phyloP scores from a whole-genome alignment of 2,888 invertebrate species.

The Agrotis puta region DNA sequence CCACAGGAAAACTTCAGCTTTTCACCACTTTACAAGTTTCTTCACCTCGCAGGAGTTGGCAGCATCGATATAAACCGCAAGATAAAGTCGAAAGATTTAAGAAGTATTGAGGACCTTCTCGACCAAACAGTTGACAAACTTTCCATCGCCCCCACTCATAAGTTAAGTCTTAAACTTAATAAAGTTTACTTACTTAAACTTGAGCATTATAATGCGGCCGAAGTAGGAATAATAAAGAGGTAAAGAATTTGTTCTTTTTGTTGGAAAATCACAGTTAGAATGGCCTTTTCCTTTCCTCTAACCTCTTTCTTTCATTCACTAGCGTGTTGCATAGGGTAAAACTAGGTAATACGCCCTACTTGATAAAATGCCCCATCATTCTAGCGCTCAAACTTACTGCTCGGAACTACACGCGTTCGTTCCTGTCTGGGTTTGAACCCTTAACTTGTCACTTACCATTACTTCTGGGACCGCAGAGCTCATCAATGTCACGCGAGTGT shows the following conservation, averaged over 20 bases:
- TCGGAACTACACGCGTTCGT: too few species aligned
- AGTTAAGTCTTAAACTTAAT: slow-evolving; percentile 31
- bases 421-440: not conserved
- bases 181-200: slow-evolving; percentile 24
- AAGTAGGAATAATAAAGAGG: slow-evolving; percentile 23
- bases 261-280: not conserved
- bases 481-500: not conserved
- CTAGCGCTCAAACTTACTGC: too few species aligned
- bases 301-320: slow-evolving; percentile 1
- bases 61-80: not conserved
- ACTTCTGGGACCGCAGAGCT: not conserved
- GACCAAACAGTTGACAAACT: slow-evolving; percentile 1
- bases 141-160: slow-evolving; percentile 8
- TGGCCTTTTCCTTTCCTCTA: not conserved
- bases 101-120: slow-evolving; percentile 18
- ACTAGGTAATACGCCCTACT: too few species aligned
- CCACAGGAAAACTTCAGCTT: not conserved
- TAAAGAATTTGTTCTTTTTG: slow-evolving; percentile 12
- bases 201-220: slow-evolving; percentile 3
- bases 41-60: too few species aligned
- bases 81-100: slow-evolving; percentile 17
- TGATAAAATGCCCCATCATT: too few species aligned
- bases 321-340: too few species aligned
- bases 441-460: not conserved
- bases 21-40: not conserved